Evolutionary conservation across 2,797 vertebrate genomes (phyloP).

Genomic region (Scyliorhinus canicula): DNA sequence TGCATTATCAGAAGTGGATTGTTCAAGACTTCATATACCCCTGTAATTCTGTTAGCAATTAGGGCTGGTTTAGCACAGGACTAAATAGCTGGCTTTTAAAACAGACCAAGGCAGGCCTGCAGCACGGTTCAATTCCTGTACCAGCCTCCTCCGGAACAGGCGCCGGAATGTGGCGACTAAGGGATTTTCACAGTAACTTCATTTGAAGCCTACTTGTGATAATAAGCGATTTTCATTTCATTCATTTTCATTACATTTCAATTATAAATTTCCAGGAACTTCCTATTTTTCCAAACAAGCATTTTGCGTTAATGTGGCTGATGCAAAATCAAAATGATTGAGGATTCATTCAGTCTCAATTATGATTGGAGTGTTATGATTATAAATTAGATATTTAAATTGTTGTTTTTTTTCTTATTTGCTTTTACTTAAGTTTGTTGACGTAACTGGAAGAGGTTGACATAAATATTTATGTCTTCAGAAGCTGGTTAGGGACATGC

Average conservation of each 20-base stretch:
- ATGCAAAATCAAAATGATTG: not conserved
- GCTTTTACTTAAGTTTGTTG: conserved; percentile 7
- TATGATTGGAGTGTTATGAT: not conserved
- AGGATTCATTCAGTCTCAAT: not conserved
- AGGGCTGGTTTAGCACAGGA: too few species aligned
- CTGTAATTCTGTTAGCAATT: not conserved
- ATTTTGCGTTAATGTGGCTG: not conserved
- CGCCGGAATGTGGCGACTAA: too few species aligned
- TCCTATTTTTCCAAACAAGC: not conserved
- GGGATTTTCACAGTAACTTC: too few species aligned
- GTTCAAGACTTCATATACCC: not conserved
- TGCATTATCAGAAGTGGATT: not conserved
- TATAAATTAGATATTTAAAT: conserved; percentile 11
- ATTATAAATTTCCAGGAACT: not conserved
- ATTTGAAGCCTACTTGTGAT: too few species aligned
- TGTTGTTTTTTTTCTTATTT: conserved; percentile 13
- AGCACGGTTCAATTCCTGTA: too few species aligned
- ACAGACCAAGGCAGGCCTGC: too few species aligned
- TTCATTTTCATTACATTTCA: too few species aligned
- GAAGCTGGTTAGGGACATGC: conserved; percentile 59
- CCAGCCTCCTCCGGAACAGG: too few species aligned
- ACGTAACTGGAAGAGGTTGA: not conserved
- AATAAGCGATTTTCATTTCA: too few species aligned
- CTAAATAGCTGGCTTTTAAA: too few species aligned
- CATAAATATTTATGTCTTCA: conserved; percentile 43